Conservation (phyloP, 2,888 invertebrate species). For the Scaptomyza reducta region DNA sequence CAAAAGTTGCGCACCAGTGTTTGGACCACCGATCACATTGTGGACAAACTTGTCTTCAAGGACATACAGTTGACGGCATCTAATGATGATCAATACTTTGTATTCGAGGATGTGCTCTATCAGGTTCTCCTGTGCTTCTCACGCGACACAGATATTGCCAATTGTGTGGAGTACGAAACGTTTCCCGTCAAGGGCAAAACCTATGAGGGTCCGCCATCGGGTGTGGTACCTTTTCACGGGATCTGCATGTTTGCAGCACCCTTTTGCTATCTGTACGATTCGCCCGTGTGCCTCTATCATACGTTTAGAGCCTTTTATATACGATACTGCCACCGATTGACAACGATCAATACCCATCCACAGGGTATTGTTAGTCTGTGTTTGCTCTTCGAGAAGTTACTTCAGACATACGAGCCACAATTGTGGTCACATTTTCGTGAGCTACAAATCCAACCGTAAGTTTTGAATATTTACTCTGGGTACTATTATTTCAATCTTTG, state of each 20-base stretch:
- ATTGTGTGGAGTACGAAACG: slow-evolving; percentile 87
- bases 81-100: slow-evolving; percentile 99
- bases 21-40: slow-evolving; percentile 94
- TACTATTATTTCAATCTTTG: not conserved
- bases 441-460: slow-evolving; percentile 96
- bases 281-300: slow-evolving; percentile 93
- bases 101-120: slow-evolving; percentile 97
- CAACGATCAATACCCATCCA: slow-evolving; percentile 95
- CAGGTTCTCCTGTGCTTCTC: slow-evolving; percentile 97
- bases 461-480: slow-evolving; percentile 57
- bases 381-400: slow-evolving; percentile 93
- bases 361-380: slow-evolving; percentile 96
- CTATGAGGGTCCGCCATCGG: slow-evolving; percentile 91
- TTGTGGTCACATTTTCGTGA: slow-evolving; percentile 96
- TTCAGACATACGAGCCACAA: slow-evolving; percentile 95
- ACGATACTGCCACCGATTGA: slow-evolving; percentile 95
- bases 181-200: slow-evolving; percentile 82
- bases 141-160: slow-evolving; percentile 92
- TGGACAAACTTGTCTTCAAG: slow-evolving; percentile 97
- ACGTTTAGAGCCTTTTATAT: slow-evolving; percentile 96
- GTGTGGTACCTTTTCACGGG: slow-evolving; percentile 97
- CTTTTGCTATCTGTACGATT: slow-evolving; percentile 96
- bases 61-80: slow-evolving; percentile 98
- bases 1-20: slow-evolving; percentile 92
- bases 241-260: slow-evolving; percentile 99